Conservation (phyloP, 2,797 vertebrate genomes). For the Streptopelia turtur region DNA sequence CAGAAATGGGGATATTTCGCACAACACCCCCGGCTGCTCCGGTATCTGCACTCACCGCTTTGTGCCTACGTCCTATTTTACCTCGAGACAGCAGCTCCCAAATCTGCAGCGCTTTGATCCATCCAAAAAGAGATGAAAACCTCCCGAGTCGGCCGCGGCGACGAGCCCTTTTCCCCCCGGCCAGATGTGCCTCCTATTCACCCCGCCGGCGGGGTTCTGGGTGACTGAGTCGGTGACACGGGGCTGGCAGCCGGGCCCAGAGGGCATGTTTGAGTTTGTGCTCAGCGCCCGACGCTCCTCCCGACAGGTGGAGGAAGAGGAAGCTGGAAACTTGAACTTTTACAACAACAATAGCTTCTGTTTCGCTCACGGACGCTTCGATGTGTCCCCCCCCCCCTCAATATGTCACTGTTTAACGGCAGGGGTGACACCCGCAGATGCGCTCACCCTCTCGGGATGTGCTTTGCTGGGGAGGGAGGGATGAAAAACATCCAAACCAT, state of each 20-base stretch:
- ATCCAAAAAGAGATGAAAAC: background rate
- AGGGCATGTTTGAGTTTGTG: conserved; percentile 73
- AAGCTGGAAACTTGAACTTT: conserved; percentile 73
- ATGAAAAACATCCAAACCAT: background rate
- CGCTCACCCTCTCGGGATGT: background rate
- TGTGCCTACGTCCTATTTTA: background rate
- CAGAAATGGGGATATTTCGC: no score
- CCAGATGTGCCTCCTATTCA: conserved; percentile 77
- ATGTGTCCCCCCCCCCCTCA: background rate
- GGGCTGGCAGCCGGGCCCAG: conserved; percentile 9
- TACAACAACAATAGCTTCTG: conserved; percentile 37
- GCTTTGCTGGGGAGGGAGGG: background rate
- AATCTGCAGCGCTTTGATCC: background rate
- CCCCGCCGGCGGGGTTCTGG: conserved; percentile 68
- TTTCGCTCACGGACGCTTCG: background rate
- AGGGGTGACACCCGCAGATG: background rate
- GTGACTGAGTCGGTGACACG: conserved; percentile 70
- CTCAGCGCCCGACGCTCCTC: conserved; percentile 54
- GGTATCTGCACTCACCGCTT: background rate
- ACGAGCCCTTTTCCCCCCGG: background rate
- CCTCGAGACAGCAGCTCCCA: background rate
- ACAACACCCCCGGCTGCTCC: background rate
- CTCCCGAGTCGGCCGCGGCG: background rate
- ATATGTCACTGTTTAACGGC: background rate
- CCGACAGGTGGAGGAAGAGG: conserved; percentile 58